Evolutionary conservation across 2,888 invertebrate genomes (phyloP).

Genomic region (Leistus spinibarbis): DNA sequence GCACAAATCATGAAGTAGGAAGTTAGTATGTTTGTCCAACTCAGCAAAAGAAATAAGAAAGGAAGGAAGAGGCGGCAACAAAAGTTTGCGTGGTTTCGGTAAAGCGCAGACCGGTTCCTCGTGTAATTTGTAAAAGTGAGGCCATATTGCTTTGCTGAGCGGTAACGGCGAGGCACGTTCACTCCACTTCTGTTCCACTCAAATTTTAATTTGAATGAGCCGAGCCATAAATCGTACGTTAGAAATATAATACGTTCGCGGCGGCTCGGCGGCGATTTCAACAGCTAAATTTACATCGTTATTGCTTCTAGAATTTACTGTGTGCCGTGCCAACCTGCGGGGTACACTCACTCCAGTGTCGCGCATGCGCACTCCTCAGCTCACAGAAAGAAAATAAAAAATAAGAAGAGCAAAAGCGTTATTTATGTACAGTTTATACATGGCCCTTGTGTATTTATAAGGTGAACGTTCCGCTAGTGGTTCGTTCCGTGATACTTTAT

Average conservation of each 20-base stretch:
- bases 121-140: slow-evolving; percentile 30
- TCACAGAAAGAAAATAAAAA: not conserved
- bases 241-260: slow-evolving; percentile 52
- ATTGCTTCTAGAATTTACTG: slow-evolving; percentile 56
- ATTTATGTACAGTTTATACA: slow-evolving; percentile 39
- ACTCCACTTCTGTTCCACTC: slow-evolving; percentile 47
- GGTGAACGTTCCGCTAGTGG: slow-evolving; percentile 19
- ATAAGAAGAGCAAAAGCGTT: slow-evolving; percentile 23
- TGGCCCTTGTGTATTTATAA: slow-evolving; percentile 39
- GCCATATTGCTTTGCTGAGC: slow-evolving; percentile 23
- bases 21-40: not conserved
- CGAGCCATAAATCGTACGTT: slow-evolving; percentile 52
- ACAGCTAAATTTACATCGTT: slow-evolving; percentile 58
- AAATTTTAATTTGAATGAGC: slow-evolving; percentile 57
- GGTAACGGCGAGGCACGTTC: not conserved
- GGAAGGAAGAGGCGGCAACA: slow-evolving; percentile 8
- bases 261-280: slow-evolving; percentile 54
- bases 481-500: slow-evolving; percentile 38
- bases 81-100: not conserved
- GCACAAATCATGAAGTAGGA: not conserved
- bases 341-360: not conserved
- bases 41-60: slow-evolving; percentile 3
- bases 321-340: slow-evolving; percentile 37
- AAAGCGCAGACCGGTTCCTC: not conserved
- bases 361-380: not conserved